These are phyloP conservation scores for Phortica okadai DNA, from an alignment of 2,888 invertebrate species.

Conservation along the genomic window DNA sequence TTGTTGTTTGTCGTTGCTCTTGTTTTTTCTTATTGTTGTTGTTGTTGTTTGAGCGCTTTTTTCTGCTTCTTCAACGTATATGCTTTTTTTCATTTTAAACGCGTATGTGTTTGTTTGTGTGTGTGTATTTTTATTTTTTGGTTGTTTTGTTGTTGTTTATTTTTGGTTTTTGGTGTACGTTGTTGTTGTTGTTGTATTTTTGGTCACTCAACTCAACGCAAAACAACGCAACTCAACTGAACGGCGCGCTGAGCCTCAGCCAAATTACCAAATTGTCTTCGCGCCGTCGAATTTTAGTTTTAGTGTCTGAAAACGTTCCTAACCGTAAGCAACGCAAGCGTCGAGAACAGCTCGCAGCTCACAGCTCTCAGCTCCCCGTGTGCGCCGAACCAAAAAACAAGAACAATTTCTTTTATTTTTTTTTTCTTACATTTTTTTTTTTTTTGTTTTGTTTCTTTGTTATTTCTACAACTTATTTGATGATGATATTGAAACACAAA, in stretches of 20 bases:
- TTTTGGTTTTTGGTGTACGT: neutral
- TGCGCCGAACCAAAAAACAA: constrained; percentile 52
- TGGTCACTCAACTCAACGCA: neutral
- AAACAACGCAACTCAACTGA: neutral
- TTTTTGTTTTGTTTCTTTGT: neutral
- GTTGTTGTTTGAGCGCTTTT: neutral
- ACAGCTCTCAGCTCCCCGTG: constrained; percentile 34
- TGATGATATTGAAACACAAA: neutral
- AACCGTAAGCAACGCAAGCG: constrained; percentile 72
- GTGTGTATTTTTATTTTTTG: constrained; percentile 28
- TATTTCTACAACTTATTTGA: neutral
- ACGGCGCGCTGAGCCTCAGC: neutral
- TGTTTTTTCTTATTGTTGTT: neutral
- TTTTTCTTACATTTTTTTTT: neutral
- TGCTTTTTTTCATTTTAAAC: no score
- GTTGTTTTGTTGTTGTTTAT: neutral
- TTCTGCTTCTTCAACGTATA: no score
- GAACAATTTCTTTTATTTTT: constrained; percentile 27
- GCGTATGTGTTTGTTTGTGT: constrained; percentile 31
- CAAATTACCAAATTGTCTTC: constrained; percentile 21
- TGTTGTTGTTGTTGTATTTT: neutral
- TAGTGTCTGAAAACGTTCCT: constrained; percentile 75
- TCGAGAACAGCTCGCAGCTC: constrained; percentile 48
- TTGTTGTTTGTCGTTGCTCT: constrained; percentile 18
- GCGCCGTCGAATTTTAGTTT: constrained; percentile 37